Conservation (phyloP, 2,888 invertebrate genomes). For the Eremobia ochroleuca region DNA sequence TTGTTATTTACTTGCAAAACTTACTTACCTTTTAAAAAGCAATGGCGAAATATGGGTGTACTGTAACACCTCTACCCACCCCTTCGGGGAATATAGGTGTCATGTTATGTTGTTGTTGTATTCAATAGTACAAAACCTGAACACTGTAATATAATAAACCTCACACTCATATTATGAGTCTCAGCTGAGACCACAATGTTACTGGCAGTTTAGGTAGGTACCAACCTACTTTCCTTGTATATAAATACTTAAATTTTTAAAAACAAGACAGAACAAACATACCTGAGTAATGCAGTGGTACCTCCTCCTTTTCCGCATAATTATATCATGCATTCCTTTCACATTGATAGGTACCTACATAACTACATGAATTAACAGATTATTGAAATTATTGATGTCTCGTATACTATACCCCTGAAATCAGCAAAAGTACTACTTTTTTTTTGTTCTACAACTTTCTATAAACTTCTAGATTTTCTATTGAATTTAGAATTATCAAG, state of each 20-base stretch:
- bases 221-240: not conserved
- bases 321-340: not conserved
- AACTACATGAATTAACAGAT: not conserved
- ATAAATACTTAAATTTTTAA: not conserved
- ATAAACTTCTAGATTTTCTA: no score
- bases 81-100: not conserved
- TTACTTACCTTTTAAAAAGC: no score
- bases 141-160: not conserved
- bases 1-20: not conserved
- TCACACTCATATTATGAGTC: not conserved
- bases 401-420: no score
- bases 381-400: no score
- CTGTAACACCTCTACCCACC: not conserved
- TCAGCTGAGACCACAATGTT: not conserved
- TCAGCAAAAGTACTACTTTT: no score
- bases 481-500: no score
- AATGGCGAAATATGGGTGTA: not conserved
- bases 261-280: not conserved
- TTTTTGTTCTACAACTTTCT: no score
- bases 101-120: not conserved
- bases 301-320: not conserved
- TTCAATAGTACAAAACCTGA: not conserved
- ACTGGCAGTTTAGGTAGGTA: not conserved
- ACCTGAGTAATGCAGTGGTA: not conserved
- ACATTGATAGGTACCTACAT: not conserved